These are phyloP conservation scores for Pegoplata infirma DNA, from an alignment of 2,888 invertebrate species.

Conservation along the genomic window DNA sequence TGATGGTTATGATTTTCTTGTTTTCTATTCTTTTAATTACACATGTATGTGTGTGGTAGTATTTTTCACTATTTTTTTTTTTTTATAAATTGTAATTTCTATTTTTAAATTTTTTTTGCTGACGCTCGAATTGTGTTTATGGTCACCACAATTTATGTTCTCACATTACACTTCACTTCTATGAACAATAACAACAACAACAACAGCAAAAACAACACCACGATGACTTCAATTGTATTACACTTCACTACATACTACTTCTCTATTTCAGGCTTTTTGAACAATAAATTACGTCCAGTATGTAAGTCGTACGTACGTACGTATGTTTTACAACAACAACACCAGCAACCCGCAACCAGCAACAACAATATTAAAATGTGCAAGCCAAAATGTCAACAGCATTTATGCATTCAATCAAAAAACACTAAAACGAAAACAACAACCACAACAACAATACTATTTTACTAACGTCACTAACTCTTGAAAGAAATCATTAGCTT, in stretches of 20 bases:
- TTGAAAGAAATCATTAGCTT: conserved; percentile 31
- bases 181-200: too few species aligned
- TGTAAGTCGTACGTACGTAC: background rate
- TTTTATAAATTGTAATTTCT: conserved; percentile 8
- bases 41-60: too few species aligned
- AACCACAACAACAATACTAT: conserved; percentile 1
- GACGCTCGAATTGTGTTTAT: conserved; percentile 46
- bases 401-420: conserved; percentile 38
- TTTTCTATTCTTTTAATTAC: background rate
- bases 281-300: conserved; percentile 10
- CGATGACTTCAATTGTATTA: conserved; percentile 4
- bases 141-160: conserved; percentile 53
- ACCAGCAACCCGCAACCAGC: too few species aligned
- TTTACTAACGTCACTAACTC: conserved; percentile 36
- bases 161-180: conserved; percentile 51
- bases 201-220: too few species aligned
- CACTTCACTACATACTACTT: conserved; percentile 15
- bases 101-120: conserved; percentile 23
- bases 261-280: conserved; percentile 33
- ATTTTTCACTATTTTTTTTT: too few species aligned
- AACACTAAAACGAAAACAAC: conserved; percentile 14
- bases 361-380: conserved; percentile 30
- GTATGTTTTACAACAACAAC: background rate
- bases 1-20: conserved; percentile 16
- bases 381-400: conserved; percentile 59